Evolutionary conservation across 2,113 vertebrate species (phyloP), one percentile per base, ranked within the genome.

Genomic region (Micromys minutus): DNA sequence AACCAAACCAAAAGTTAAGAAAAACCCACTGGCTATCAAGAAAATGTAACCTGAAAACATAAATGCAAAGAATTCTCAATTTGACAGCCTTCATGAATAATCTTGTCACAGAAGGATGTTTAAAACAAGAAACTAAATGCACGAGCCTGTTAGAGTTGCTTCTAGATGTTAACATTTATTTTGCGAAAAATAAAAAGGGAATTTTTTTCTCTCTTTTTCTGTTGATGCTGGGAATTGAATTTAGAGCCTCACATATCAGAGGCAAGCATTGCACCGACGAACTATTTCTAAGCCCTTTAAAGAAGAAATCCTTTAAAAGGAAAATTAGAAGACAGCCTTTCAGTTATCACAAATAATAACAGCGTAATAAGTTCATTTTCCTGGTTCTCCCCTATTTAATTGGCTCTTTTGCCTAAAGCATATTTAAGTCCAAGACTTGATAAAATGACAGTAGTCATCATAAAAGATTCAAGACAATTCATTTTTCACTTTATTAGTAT

Each of bases 391-490:
- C 88, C 92, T 75, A 55, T 91, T 97, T 97, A 98, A 98, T 96
- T 97, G 80, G 4, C 36, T 98, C 72, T 96, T 97, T 97, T 97
- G 81, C 97, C 94, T 52, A 96, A 96, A 98, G 95, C 50, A 85
- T n/a, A 79, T 97, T 96, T 98, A 91, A 98, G 96, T 97, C 96
- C 87, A 93, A 97, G 69, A 81, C 90, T 95, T 97, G 76, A 83
- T 94, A 97, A 97, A 69, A 61, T 87, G 67, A 94, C 45, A 89
- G 47, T 52, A 8, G 2, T 96, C 97, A 98, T 98, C 97, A 98
- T 98, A 94, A 96, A 97, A 98, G 94, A 97, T 98, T 98, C 97
- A 97, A 97, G 95, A 91, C 52, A 95, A 96, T 98, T 97, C 71
- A 96, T 97, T 98, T 96, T 88, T 97, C 94, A 95, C 98, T 97